phyloP scores from a whole-genome alignment of 1,140 invertebrate species.

The Brachionus paranguensis region DNA sequence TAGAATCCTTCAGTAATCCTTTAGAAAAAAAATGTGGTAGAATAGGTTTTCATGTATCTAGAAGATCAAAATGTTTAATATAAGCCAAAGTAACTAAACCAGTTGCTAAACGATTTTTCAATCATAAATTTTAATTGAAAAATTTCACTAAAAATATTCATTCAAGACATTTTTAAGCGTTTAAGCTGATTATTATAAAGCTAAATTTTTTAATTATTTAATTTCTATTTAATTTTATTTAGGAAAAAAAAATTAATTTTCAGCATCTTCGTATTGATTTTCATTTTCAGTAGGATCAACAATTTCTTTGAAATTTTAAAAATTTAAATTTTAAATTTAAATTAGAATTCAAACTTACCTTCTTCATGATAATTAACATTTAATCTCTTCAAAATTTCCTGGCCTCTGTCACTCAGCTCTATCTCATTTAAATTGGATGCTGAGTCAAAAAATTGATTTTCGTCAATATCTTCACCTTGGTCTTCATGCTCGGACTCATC shows the following conservation, averaged over 20 bases:
- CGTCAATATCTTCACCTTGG: background rate
- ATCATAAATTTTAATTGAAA: background rate
- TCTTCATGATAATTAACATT: background rate
- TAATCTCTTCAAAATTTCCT: background rate
- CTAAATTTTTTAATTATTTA: too few relatives aligned
- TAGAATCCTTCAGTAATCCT: too few relatives aligned
- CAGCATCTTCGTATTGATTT: conserved; percentile 28
- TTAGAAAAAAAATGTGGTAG: too few relatives aligned
- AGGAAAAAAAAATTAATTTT: background rate
- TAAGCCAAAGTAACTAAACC: too few relatives aligned
- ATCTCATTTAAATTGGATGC: background rate
- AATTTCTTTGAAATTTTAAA: background rate
- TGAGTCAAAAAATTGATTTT: conserved; percentile 1
- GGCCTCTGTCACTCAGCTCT: background rate
- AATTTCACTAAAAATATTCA: background rate
- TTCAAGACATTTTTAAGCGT: background rate
- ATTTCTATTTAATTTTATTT: background rate
- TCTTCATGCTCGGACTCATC: background rate
- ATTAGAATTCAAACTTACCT: background rate
- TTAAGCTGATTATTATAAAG: too few relatives aligned
- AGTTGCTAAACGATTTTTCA: too few relatives aligned
- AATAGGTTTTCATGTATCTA: too few relatives aligned
- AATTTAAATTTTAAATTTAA: background rate
- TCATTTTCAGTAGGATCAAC: background rate
- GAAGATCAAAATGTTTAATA: too few relatives aligned